Evolutionary conservation across 2,888 invertebrate species (phyloP), one percentile per base, ranked within the genome.

Genomic region (Dilophus febrilis): DNA sequence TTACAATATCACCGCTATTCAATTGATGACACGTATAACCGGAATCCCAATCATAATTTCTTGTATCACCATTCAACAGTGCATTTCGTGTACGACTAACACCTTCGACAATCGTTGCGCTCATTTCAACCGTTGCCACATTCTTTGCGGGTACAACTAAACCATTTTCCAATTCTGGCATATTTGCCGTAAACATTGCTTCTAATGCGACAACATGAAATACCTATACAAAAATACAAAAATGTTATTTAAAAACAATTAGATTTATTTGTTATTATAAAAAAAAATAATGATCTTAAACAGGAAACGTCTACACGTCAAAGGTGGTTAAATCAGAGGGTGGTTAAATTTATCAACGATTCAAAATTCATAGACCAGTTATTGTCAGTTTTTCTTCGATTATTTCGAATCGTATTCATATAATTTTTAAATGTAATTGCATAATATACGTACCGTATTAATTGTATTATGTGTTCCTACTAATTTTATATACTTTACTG

Each of bases 11-110:
- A 42, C 97, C 95, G 22, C 87, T 84, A 50, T 91, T 90, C 45
- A 91, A 67, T 65, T 94, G 94, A 68, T 95, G 94, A 61, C 94
- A 95, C 4, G 94, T 95, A 64, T 95, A 97, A 46, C 95, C 95
- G 40, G 85, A 86, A 64, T 98, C 97, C 95, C 95, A 97, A 67
- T 97, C 94, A 64, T 97, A 98, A 64, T 86, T 82, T 53, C 79
- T 74, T 40, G 77, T 86, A 61, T 97, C 91, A 12, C 97, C 97
- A 69, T 98, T 95, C 43, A 98, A 71, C 11, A 98, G 70, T 1
- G 92, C 87, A 68, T 98, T 94, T 48, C 95, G 73, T 35, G 84
- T 82, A 11, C 97, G 81, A 53, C 78, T 78, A 44, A 98, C 97
- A 42, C 98, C 98, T 66, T 98, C 97, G 33, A 90, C 82, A 43